Evolutionary conservation across 2,113 vertebrate species (phyloP).

Genomic region (Ondatra zibethicus): DNA sequence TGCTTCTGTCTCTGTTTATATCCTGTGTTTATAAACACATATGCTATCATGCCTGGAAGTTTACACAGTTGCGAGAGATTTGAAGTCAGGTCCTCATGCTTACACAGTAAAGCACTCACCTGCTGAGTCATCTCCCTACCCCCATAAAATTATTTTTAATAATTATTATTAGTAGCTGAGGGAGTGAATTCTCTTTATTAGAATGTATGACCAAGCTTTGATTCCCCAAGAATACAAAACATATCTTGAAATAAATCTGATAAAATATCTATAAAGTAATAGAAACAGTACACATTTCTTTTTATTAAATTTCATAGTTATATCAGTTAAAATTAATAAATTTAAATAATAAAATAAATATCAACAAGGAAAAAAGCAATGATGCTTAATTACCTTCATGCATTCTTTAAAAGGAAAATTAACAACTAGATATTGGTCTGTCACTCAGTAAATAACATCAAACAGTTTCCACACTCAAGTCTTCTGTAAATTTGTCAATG

Average conservation of each 20-base stretch:
- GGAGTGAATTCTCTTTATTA: background rate
- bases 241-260: conserved; percentile 24
- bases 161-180: background rate
- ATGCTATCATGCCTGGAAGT: background rate
- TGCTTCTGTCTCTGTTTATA: background rate
- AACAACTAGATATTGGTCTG: background rate
- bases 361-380: background rate
- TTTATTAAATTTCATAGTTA: background rate
- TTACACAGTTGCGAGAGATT: background rate
- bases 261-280: background rate
- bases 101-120: background rate
- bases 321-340: background rate
- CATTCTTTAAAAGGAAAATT: background rate
- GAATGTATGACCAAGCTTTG: background rate
- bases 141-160: background rate
- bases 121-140: background rate
- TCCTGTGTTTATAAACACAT: background rate
- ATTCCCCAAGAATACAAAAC: background rate
- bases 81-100: no score
- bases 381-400: background rate
- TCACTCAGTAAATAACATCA: conserved; percentile 5
- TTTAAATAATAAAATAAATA: conserved; percentile 31
- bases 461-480: background rate
- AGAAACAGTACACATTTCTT: conserved; percentile 1
- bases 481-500: conserved; percentile 21